A percentile compares a stretch with the other conserved stretches of the same genome.
These are phyloP conservation scores for Eupithecia vulgata DNA, from an alignment of 2,888 invertebrate species.

Conservation along the genomic window DNA sequence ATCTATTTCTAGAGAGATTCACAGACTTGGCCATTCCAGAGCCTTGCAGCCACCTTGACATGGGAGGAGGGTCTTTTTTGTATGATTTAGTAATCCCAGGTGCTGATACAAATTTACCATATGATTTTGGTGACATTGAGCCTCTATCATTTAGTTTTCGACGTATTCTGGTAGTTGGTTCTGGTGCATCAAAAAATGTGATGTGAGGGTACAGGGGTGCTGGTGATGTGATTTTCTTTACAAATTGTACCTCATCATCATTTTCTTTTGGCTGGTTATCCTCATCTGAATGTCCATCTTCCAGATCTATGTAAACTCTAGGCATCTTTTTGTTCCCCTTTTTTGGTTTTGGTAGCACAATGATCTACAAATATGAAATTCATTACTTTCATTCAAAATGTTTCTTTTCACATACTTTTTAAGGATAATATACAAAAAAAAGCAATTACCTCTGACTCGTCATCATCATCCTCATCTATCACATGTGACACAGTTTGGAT, in stretches of 20 bases:
- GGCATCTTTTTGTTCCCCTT: constrained; percentile 58
- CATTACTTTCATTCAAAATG: background rate
- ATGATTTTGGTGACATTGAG: constrained; percentile 61
- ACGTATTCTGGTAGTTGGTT: constrained; percentile 60
- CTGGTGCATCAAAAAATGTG: constrained; percentile 62
- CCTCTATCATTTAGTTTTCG: constrained; percentile 60
- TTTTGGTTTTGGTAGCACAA: constrained; percentile 64
- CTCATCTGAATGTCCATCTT: constrained; percentile 57
- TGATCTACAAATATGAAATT: constrained; percentile 59
- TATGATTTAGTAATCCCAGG: constrained; percentile 72
- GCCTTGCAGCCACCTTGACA: constrained; percentile 69
- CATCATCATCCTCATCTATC: constrained; percentile 69
- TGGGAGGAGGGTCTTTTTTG: constrained; percentile 59
- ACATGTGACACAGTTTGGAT: constrained; percentile 63
- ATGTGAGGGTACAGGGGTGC: constrained; percentile 62
- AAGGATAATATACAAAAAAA: background rate
- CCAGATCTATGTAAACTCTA: constrained; percentile 68
- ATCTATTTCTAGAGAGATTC: constrained; percentile 65
- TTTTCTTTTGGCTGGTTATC: constrained; percentile 52
- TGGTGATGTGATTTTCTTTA: constrained; percentile 66
- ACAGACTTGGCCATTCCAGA: constrained; percentile 48
- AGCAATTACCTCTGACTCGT: constrained; percentile 63
- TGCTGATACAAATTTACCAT: constrained; percentile 68
- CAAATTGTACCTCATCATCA: constrained; percentile 73
- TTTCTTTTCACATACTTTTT: background rate